Evolutionary conservation across 2,797 vertebrate genomes (phyloP), one percentile per base, ranked within the genome.

Genomic region (Schizopygopsis pylzovi): DNA sequence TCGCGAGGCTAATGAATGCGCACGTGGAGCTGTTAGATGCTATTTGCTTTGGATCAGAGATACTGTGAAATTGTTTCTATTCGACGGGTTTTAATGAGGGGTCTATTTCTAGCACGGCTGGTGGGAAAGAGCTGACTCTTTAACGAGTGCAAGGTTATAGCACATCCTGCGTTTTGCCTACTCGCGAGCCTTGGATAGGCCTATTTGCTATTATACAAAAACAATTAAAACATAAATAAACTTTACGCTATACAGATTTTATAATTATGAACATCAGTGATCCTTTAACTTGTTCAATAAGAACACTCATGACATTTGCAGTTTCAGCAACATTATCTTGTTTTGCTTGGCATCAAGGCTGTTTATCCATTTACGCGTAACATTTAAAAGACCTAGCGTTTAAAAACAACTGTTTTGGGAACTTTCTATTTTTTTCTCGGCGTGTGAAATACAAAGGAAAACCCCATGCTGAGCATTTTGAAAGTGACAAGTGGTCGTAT

Each of bases 131-230:
- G 86, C 81, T 82, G 86, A 87, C 89, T 92, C 82, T 87, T 83
- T 90, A 88, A 89, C 90, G 89, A 91, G 91, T 86, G 88, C 89
- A 90, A 89, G 91, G 75, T 90, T 90, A 85, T 78, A 87, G 87
- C 85, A 84, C 85, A 88, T 87, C 89, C 75, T 85, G 63, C 9
- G 28, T 63, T 41, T 52, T 73, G 56, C n/a, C 18, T 15, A 45
- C 39, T 45, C 2, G n/a, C 39, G n/a, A 79, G 22, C 25, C 56
- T 63, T 3, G 4, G 43, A 25, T n/a, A 89, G 87, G 49, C 71
- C 88, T 88, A 89, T 87, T 77, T 54, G 20, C 18, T 73, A 84
- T 70, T 20, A 45, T 22, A 65, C 8, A 47, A 28, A 41, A 61
- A 39, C 0, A 45, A 43, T 6, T 6, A 52, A 20, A 18, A 5